Conservation (phyloP, 1,140 invertebrate genomes). For the Hermatobates lingyangjiaoensis region DNA sequence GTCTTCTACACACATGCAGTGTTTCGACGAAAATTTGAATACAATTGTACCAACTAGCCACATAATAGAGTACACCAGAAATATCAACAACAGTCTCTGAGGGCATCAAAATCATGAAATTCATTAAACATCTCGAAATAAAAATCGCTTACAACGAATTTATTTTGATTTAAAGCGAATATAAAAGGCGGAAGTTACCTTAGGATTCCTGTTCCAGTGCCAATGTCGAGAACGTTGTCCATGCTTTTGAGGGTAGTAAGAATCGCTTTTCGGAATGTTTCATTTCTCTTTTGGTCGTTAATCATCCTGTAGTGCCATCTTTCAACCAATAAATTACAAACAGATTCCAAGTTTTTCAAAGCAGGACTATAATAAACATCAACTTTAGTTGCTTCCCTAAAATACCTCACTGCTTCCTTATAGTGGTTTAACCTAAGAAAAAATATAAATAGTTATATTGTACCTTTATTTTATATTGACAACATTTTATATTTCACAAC, state of each 20-base stretch:
- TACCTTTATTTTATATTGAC: too few species aligned
- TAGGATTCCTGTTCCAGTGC: slow-evolving; percentile 46
- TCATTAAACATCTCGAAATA: neutral
- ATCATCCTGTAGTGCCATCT: slow-evolving; percentile 69
- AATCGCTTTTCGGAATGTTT: slow-evolving; percentile 41
- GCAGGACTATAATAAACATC: slow-evolving; percentile 22
- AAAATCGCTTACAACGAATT: neutral
- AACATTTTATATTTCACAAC: too few species aligned
- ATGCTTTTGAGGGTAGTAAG: slow-evolving; percentile 31
- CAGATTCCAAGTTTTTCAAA: slow-evolving; percentile 25
- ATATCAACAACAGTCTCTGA: slow-evolving; percentile 36
- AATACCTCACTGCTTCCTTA: slow-evolving; percentile 13
- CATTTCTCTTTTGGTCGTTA: slow-evolving; percentile 49
- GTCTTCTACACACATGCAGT: neutral
- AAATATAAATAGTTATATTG: neutral
- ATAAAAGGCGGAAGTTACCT: slow-evolving; percentile 9
- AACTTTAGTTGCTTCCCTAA: slow-evolving; percentile 10
- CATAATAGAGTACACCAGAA: neutral
- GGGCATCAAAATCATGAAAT: neutral
- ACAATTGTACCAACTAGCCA: neutral
- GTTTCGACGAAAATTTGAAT: neutral
- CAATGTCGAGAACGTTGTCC: slow-evolving; percentile 46
- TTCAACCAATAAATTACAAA: slow-evolving; percentile 32
- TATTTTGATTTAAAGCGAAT: neutral
- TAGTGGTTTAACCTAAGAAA: slow-evolving; percentile 11